Evolutionary conservation across 2,888 invertebrate genomes (phyloP).

Genomic region (Phyllotreta striolata): DNA sequence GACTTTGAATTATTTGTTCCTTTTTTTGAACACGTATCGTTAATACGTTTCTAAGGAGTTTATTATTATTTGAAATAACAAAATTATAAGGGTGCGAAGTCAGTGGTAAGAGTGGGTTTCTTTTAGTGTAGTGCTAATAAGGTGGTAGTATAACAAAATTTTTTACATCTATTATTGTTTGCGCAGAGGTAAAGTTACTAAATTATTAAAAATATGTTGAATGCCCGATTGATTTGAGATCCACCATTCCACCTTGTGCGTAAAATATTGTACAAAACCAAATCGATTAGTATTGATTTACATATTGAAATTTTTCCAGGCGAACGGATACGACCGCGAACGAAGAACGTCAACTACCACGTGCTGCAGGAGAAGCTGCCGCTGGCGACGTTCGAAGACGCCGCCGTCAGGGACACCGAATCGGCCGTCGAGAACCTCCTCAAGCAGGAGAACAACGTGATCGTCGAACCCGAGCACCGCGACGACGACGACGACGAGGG

Average conservation of each 20-base stretch:
- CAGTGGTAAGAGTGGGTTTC: background rate
- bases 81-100: background rate
- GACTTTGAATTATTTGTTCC: conserved; percentile 16
- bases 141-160: too few relatives aligned
- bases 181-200: too few relatives aligned
- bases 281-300: background rate
- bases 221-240: too few relatives aligned
- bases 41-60: background rate
- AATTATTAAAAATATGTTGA: too few relatives aligned
- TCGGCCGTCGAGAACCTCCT: conserved; percentile 54
- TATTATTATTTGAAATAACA: conserved; percentile 3
- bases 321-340: conserved; percentile 67
- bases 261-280: background rate
- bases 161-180: too few relatives aligned
- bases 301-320: conserved; percentile 41
- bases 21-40: background rate
- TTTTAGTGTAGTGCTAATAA: too few relatives aligned
- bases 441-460: conserved; percentile 41
- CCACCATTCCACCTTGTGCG: background rate
- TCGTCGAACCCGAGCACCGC: conserved; percentile 23
- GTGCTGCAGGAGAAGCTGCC: conserved; percentile 64
- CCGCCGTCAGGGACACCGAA: conserved; percentile 50
- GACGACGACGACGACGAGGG: conserved; percentile 41
- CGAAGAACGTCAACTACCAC: conserved; percentile 72
- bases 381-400: conserved; percentile 64